These are phyloP conservation scores for Fringilla coelebs DNA, from an alignment of 2,797 vertebrate genomes.

Conservation along the genomic window DNA sequence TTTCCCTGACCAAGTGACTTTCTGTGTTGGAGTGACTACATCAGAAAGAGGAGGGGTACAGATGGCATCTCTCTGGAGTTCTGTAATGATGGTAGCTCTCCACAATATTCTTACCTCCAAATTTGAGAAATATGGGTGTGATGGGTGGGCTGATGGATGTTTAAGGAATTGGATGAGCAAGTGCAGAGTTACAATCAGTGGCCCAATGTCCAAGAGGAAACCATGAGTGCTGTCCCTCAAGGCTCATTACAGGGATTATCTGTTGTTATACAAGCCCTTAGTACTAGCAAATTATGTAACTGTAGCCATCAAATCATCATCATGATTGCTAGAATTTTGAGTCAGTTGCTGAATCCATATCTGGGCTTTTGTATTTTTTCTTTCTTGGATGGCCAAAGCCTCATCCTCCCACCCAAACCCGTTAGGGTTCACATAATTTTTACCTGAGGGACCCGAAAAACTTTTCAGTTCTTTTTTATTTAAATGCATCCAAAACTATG, in stretches of 20 bases:
- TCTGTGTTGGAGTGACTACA: background rate
- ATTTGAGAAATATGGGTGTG: background rate
- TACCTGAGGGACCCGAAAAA: slow-evolving; percentile 26
- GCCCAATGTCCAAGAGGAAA: background rate
- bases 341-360: slow-evolving; percentile 38
- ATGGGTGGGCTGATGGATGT: background rate
- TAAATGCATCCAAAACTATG: slow-evolving; percentile 19
- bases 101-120: background rate
- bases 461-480: slow-evolving; percentile 31
- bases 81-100: background rate
- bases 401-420: slow-evolving; percentile 22
- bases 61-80: background rate
- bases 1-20: background rate
- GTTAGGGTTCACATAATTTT: slow-evolving; percentile 55
- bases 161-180: background rate
- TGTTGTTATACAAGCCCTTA: background rate
- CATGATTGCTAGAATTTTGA: slow-evolving; percentile 3
- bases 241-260: background rate
- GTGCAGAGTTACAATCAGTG: background rate
- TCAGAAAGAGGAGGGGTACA: background rate
- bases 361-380: slow-evolving; percentile 17
- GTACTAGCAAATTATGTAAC: slow-evolving; percentile 19
- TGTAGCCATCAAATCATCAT: slow-evolving; percentile 19
- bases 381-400: slow-evolving; percentile 39
- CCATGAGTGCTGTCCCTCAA: fast-evolving